phyloP scores from a whole-genome alignment of 2,797 vertebrate genomes.

The Labeo calbasu region DNA sequence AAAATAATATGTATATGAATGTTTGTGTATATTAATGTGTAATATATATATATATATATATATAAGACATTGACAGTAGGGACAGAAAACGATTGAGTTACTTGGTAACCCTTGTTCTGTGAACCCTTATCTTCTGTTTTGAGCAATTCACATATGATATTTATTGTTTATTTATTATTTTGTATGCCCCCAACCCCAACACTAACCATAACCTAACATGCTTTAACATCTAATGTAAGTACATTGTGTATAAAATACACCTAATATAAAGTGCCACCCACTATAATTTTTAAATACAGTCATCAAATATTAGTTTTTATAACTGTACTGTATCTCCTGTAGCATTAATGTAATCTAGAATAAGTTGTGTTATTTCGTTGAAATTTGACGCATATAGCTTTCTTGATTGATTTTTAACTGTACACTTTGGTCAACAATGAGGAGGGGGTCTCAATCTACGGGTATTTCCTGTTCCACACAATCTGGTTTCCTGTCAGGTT shows the following conservation, averaged over 20 bases:
- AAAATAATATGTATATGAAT: neutral
- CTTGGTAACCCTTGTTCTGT: too few species aligned
- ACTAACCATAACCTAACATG: neutral
- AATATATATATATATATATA: too few species aligned
- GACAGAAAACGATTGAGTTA: neutral
- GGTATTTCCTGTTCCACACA: conserved; percentile 93
- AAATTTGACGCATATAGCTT: conserved; percentile 15
- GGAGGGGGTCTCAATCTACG: conserved; percentile 88
- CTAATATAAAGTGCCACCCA: neutral
- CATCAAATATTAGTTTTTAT: neutral
- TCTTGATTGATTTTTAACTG: conserved; percentile 86
- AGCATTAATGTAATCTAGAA: neutral
- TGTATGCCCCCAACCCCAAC: neutral
- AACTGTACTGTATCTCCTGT: neutral
- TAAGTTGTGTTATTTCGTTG: neutral
- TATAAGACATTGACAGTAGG: neutral
- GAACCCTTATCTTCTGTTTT: neutral
- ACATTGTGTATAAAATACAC: neutral
- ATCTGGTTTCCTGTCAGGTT: conserved; percentile 97
- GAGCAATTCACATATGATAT: neutral
- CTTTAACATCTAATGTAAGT: neutral
- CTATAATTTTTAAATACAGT: neutral
- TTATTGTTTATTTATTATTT: neutral
- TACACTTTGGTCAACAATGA: conserved; percentile 76
- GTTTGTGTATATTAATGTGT: neutral